Conservation (phyloP, 2,797 vertebrate species). For the Halcyon chelicuti region DNA sequence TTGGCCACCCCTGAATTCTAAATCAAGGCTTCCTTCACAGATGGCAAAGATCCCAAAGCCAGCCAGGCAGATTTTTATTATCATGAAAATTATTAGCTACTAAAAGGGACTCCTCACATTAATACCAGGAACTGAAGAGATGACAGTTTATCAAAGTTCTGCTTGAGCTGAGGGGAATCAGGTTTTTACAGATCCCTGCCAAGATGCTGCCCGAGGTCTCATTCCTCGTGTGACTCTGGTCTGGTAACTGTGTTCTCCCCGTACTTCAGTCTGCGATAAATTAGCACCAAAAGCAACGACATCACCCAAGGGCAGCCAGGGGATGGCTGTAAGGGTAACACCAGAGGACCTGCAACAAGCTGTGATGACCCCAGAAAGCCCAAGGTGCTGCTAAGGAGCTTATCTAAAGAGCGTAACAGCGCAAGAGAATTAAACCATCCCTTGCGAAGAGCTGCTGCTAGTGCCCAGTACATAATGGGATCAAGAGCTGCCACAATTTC, state of each 20-base stretch:
- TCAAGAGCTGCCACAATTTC: not conserved
- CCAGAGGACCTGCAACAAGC: not conserved
- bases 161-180: not conserved
- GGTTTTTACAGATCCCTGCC: not conserved
- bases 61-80: not conserved
- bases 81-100: not conserved
- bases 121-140: not conserved
- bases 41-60: not conserved
- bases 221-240: not conserved
- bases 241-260: not conserved
- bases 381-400: not conserved
- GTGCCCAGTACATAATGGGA: rapidly evolving
- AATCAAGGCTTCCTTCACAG: not conserved
- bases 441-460: not conserved
- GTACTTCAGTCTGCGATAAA: not conserved
- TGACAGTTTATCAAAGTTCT: not conserved
- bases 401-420: not conserved
- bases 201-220: not conserved
- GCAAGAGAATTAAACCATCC: not conserved
- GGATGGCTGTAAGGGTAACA: not conserved
- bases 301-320: not conserved
- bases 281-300: not conserved
- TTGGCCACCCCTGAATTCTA: not conserved
- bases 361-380: not conserved
- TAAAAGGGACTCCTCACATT: not conserved